phyloP scores from a whole-genome alignment of 1,140 invertebrate species.

The Papilio polytes region DNA sequence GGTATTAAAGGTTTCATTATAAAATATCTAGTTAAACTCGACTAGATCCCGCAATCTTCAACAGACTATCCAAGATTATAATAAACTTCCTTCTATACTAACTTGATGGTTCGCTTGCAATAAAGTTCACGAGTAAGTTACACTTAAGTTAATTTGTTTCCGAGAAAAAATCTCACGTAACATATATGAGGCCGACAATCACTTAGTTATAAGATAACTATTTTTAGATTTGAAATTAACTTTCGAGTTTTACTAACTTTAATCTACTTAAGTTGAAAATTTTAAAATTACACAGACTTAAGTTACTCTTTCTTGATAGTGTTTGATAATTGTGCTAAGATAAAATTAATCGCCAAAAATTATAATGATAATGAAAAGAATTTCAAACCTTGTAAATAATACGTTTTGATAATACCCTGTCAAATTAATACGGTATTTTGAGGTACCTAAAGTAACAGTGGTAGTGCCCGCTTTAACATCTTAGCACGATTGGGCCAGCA shows the following conservation, averaged over 20 bases:
- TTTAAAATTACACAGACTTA: neutral
- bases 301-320: neutral
- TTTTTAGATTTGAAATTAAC: slow-evolving; percentile 12
- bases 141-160: slow-evolving; percentile 12
- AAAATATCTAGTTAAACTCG: neutral
- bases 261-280: neutral
- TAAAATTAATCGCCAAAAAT: neutral
- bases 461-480: no score
- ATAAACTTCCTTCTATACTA: slow-evolving; percentile 9
- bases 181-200: neutral
- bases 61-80: slow-evolving; percentile 3
- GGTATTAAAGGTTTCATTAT: neutral
- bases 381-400: no score
- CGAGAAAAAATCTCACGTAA: slow-evolving; percentile 7
- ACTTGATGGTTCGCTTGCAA: neutral
- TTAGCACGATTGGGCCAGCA: no score
- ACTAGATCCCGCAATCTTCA: slow-evolving; percentile 1
- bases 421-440: neutral
- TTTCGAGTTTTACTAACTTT: neutral
- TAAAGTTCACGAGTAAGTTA: neutral
- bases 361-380: no score
- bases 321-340: neutral
- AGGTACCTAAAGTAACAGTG: no score
- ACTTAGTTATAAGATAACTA: neutral
- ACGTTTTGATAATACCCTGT: no score